Evolutionary conservation across 2,888 invertebrate genomes (phyloP).

Genomic region (Amblyjoppa proteus): DNA sequence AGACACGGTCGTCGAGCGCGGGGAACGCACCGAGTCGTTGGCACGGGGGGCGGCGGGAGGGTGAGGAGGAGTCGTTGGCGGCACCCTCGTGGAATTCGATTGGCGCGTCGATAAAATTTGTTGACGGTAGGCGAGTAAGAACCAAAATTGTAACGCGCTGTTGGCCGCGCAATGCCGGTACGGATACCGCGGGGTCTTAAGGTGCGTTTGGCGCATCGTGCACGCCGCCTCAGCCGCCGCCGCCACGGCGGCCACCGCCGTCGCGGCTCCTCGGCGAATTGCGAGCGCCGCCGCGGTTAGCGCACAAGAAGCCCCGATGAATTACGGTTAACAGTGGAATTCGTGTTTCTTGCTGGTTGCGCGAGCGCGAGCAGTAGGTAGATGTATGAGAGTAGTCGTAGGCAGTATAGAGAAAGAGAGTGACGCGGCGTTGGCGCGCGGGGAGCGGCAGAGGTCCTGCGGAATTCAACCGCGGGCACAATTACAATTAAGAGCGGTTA

Average conservation of each 20-base stretch:
- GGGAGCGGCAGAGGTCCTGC: conserved; percentile 72
- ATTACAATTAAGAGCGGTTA: conserved; percentile 85
- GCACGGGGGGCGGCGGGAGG: background rate
- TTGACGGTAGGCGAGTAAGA: conserved; percentile 76
- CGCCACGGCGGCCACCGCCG: conserved; percentile 48
- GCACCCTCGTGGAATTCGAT: conserved; percentile 70
- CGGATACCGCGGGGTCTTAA: conserved; percentile 25
- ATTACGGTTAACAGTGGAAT: conserved; percentile 84
- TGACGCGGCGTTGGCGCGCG: conserved; percentile 64
- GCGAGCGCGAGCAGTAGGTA: conserved; percentile 55
- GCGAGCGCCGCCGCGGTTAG: conserved; percentile 57
- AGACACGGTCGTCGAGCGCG: conserved; percentile 56
- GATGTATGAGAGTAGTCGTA: conserved; percentile 17
- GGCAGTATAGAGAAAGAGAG: conserved; percentile 26
- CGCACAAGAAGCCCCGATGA: conserved; percentile 77
- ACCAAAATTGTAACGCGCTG: conserved; percentile 78
- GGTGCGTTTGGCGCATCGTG: conserved; percentile 25
- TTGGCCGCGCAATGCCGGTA: conserved; percentile 69
- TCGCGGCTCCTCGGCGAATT: conserved; percentile 50
- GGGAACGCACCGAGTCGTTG: conserved; percentile 42
- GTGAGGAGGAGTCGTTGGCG: conserved; percentile 32
- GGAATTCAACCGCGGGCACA: conserved; percentile 83
- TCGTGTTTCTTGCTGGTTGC: conserved; percentile 79
- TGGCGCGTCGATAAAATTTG: conserved; percentile 80
- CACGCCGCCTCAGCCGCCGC: conserved; percentile 34